A percentile compares a stretch with the other conserved stretches of the same genome.
These are phyloP conservation scores for Ditylenchus weischeri DNA, from an alignment of 2,888 invertebrate genomes.

Conservation along the genomic window DNA sequence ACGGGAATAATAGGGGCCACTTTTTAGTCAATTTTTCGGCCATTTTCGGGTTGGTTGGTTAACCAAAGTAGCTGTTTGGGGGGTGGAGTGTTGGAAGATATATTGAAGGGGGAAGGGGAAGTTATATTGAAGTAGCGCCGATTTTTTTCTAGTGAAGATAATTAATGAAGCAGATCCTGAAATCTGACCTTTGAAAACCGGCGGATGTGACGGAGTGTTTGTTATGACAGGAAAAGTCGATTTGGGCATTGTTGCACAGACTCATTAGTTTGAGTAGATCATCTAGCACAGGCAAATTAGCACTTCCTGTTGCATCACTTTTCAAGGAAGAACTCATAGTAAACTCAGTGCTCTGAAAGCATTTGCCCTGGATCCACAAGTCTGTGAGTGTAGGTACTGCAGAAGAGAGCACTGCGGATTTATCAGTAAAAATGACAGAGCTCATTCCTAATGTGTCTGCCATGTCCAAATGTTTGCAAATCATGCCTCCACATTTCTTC, in stretches of 20 bases:
- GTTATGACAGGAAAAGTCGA: slow-evolving; percentile 17
- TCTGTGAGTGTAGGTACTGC: slow-evolving; percentile 32
- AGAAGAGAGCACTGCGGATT: slow-evolving; percentile 32
- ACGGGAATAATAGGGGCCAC: no score
- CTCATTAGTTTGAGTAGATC: slow-evolving; percentile 31
- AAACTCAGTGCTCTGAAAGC: slow-evolving; percentile 17
- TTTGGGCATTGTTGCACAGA: slow-evolving; percentile 33
- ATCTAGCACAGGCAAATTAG: slow-evolving; percentile 16
- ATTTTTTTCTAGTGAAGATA: no score
- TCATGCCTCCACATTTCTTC: slow-evolving; percentile 30
- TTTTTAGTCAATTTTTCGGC: no score
- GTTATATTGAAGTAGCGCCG: no score
- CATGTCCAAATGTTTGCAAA: slow-evolving; percentile 30
- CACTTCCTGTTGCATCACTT: slow-evolving; percentile 7
- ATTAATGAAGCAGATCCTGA: no score
- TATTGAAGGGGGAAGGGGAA: no score
- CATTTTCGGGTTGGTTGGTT: no score
- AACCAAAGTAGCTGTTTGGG: no score
- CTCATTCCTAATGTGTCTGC: slow-evolving; percentile 41
- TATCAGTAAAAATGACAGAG: slow-evolving; percentile 31
- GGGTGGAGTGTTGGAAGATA: no score
- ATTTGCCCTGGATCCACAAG: slow-evolving; percentile 32
- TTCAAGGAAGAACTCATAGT: background rate
- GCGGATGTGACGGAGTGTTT: slow-evolving; percentile 7
- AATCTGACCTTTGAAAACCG: background rate